Percentiles rank a stretch among this genome's conserved stretches.
These are phyloP conservation scores for Pelodytes ibericus DNA, from an alignment of 2,797 vertebrate species.

Conservation along the genomic window DNA sequence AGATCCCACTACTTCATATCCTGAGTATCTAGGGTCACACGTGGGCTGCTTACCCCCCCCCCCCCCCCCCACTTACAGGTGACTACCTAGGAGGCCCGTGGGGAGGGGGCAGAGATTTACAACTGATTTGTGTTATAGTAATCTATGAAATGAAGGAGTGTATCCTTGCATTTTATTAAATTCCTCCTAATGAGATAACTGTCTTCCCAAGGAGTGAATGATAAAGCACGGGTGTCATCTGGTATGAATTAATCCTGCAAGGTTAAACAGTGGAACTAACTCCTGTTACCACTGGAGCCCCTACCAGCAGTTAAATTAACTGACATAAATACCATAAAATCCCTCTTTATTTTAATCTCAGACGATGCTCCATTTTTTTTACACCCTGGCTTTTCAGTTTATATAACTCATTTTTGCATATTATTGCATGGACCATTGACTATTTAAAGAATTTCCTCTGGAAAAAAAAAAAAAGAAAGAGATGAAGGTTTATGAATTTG, in stretches of 20 bases:
- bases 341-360: slow-evolving; percentile 86
- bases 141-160: slow-evolving; percentile 97
- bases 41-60: slow-evolving; percentile 19
- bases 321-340: slow-evolving; percentile 95
- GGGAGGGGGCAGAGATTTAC: slow-evolving; percentile 88
- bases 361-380: slow-evolving; percentile 79
- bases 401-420: slow-evolving; percentile 84
- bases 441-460: slow-evolving; percentile 75
- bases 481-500: slow-evolving; percentile 71
- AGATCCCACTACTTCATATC: neutral
- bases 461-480: slow-evolving; percentile 35
- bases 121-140: slow-evolving; percentile 93
- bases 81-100: slow-evolving; percentile 65
- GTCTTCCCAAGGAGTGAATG: slow-evolving; percentile 97
- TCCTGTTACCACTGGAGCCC: slow-evolving; percentile 98
- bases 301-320: slow-evolving; percentile 97
- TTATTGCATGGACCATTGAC: slow-evolving; percentile 82
- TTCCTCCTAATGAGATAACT: slow-evolving; percentile 98
- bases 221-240: slow-evolving; percentile 93
- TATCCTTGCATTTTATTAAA: slow-evolving; percentile 99
- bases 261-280: slow-evolving; percentile 99
- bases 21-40: neutral
- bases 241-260: slow-evolving; percentile 98
- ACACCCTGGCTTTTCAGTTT: slow-evolving; percentile 84
- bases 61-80: slow-evolving; percentile 40